phyloP scores from a whole-genome alignment of 2,113 vertebrate genomes.

The Hymenochirus boettgeri region DNA sequence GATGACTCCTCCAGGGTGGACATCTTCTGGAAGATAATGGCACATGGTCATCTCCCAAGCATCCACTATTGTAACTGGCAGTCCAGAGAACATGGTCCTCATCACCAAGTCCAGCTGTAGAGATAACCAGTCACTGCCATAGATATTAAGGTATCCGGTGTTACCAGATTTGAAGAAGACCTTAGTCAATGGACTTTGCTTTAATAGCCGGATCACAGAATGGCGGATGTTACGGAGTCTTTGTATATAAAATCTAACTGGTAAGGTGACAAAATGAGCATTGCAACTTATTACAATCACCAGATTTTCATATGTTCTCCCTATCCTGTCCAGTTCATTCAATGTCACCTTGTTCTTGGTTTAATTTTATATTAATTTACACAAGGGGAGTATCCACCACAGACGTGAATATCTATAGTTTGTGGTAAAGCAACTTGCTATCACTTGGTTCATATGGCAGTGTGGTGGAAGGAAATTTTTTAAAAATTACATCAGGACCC shows the following conservation, averaged over 20 bases:
- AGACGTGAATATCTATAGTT: too few relatives aligned
- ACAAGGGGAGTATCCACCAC: too few relatives aligned
- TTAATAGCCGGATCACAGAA: slow-evolving; percentile 32
- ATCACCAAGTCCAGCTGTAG: slow-evolving; percentile 46
- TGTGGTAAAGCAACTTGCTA: too few relatives aligned
- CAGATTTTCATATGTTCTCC: slow-evolving; percentile 30
- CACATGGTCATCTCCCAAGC: slow-evolving; percentile 51
- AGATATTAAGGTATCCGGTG: slow-evolving; percentile 40
- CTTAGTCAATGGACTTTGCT: slow-evolving; percentile 25
- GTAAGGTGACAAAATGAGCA: slow-evolving; percentile 43
- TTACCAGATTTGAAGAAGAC: slow-evolving; percentile 46
- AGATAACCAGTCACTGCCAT: slow-evolving; percentile 47
- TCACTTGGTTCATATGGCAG: too few relatives aligned
- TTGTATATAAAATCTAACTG: slow-evolving; percentile 17
- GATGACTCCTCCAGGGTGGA: slow-evolving; percentile 42
- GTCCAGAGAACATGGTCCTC: slow-evolving; percentile 40
- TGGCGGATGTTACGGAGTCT: slow-evolving; percentile 36
- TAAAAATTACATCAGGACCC: too few relatives aligned
- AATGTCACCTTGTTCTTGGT: too few relatives aligned
- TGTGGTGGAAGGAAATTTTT: too few relatives aligned
- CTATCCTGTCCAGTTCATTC: slow-evolving; percentile 38
- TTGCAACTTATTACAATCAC: slow-evolving; percentile 41
- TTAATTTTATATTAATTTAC: too few relatives aligned
- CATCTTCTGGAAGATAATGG: slow-evolving; percentile 40
- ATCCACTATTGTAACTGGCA: slow-evolving; percentile 47